phyloP scores from a whole-genome alignment of 1,140 invertebrate species.

The Diplogasteroides magnus region DNA sequence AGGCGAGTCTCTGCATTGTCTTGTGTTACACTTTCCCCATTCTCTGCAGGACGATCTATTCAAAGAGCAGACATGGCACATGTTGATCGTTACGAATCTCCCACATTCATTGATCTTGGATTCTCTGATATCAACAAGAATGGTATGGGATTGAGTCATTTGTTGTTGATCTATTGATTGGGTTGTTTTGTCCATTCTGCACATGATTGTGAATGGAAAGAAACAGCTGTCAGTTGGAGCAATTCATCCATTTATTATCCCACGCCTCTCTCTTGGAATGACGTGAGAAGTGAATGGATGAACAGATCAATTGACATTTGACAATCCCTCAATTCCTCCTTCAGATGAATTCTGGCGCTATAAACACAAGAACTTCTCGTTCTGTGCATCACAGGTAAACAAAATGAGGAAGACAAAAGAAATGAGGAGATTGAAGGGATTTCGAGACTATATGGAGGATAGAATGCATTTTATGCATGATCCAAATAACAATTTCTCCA shows the following conservation, averaged over 20 bases:
- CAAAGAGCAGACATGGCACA: not conserved
- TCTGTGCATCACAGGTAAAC: constrained; percentile 69
- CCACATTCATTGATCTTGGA: not conserved
- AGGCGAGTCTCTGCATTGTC: not conserved
- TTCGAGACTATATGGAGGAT: constrained; percentile 85
- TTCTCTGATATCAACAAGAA: not conserved
- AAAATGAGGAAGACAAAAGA: not conserved
- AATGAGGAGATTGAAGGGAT: constrained; percentile 64
- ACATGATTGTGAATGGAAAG: not conserved
- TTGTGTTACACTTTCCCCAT: not conserved
- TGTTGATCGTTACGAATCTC: not conserved
- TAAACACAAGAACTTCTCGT: constrained; percentile 69
- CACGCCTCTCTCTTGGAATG: not conserved
- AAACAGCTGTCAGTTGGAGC: not conserved
- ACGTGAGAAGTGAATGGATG: not conserved
- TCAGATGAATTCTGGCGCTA: constrained; percentile 71
- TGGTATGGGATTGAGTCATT: not conserved
- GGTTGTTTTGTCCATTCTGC: not conserved
- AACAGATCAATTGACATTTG: not conserved
- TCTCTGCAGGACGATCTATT: not conserved
- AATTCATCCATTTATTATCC: not conserved
- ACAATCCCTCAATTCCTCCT: constrained; percentile 3
- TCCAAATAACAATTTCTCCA: constrained; percentile 67
- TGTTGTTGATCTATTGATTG: not conserved
- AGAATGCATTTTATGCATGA: constrained; percentile 75